Evolutionary conservation across 2,113 vertebrate genomes (phyloP), one percentile per base, ranked within the genome.

Genomic region (Pollimyrus isidori): DNA sequence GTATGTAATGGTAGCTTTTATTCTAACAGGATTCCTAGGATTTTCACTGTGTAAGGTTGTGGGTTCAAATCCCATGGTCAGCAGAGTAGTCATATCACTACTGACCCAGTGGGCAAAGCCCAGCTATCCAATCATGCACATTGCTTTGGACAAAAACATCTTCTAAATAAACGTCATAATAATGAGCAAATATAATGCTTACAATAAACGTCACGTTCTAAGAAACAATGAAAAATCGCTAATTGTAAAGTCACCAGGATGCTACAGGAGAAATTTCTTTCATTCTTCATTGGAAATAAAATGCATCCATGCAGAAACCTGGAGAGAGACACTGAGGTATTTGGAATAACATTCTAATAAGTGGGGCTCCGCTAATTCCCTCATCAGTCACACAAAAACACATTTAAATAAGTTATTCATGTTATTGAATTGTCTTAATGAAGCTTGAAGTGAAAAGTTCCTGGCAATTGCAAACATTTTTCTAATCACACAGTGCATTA

Each of bases 401-500:
- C 52, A 87, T 87, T 87, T 87, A 65, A 87, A 87, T 87, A 87
- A 87, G 87, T 62, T 87, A 87, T 87, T 62, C 87, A 87, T 87
- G 56, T 87, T 87, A 87, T 87, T 87, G 87, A 87, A 87, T 87
- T 87, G 87, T 65, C 53, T 42, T 87, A 87, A 87, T 87, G 87
- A 87, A 87, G 87, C 87, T 87, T 87, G 87, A 87, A 87, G 87
- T 87, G 53, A 87, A 87, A 87, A 87, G 87, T 87, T 87, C 56
- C 87, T 65, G 87, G 87, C 87, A 87, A 87, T 87, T 87, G 87
- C 87, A 87, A 87, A 87, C 87, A 87, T 87, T 87, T 87, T 87
- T 87, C 87, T 87, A 87, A 87, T 87, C 87, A 87, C 87, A 87
- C 87, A 87, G 87, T 62, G 87, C 87, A 87, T 87, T 87, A 87